phyloP scores from a whole-genome alignment of 92 coral and sea anemone species.

The Pocillopora meandrina region DNA sequence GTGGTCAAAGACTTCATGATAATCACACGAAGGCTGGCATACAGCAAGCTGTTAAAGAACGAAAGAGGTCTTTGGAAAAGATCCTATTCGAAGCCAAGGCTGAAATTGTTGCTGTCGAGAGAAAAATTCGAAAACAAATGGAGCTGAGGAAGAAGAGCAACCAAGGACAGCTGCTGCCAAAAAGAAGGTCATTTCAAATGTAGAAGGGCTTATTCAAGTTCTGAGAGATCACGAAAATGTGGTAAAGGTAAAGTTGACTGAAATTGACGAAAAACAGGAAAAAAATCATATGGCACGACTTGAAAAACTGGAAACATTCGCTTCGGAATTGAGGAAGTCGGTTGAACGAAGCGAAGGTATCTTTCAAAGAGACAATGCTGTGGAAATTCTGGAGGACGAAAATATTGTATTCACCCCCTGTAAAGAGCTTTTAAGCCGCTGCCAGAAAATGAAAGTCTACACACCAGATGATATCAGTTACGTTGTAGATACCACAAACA shows the following conservation, averaged over 20 bases:
- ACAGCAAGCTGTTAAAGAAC: slow-evolving; percentile 9
- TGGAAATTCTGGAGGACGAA: slow-evolving; percentile 2
- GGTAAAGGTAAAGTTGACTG: not conserved
- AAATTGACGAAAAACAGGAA: not conserved
- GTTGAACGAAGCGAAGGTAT: not conserved
- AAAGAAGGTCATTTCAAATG: not conserved
- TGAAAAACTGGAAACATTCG: not conserved
- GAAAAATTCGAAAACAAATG: not conserved
- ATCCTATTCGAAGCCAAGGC: not conserved
- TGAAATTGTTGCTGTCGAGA: not conserved
- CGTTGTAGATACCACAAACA: not conserved
- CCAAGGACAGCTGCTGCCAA: not conserved
- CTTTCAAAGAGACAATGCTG: not conserved
- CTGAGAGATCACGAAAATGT: not conserved
- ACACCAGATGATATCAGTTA: not conserved
- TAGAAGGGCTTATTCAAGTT: not conserved
- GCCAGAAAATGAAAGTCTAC: not conserved
- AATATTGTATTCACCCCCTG: not conserved
- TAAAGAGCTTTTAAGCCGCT: not conserved
- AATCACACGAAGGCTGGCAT: not conserved
- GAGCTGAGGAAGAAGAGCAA: not conserved
- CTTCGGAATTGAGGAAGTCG: not conserved
- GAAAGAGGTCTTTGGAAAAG: not conserved
- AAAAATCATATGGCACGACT: not conserved
- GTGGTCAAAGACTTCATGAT: not conserved